These are phyloP conservation scores for Urocolius indicus DNA, from an alignment of 2,113 vertebrate species.

Conservation along the genomic window DNA sequence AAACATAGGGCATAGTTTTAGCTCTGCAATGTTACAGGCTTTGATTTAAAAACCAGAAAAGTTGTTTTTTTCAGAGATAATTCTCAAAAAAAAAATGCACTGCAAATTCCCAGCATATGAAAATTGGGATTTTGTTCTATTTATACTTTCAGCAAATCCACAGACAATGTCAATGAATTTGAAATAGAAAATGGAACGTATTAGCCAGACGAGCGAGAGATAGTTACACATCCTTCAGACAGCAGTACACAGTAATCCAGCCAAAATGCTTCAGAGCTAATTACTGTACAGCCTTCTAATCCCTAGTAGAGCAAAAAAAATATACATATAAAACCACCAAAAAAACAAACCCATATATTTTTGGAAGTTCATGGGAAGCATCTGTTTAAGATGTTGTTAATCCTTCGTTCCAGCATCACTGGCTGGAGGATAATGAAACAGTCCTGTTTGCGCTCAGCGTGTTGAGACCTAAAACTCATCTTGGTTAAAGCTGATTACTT, in stretches of 20 bases:
- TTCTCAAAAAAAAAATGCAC: background rate
- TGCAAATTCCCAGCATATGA: conserved; percentile 1
- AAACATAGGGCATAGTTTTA: background rate
- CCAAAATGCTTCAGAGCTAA: conserved; percentile 69
- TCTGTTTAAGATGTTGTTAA: conserved; percentile 67
- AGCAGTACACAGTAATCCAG: conserved; percentile 41
- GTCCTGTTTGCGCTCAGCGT: background rate
- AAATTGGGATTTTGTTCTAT: conserved; percentile 50
- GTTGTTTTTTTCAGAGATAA: background rate
- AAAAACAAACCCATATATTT: background rate
- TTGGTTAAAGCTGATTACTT: conserved; percentile 53
- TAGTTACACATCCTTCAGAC: conserved; percentile 7
- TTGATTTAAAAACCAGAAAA: rapidly evolving
- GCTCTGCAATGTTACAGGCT: background rate
- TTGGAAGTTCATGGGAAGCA: conserved; percentile 65
- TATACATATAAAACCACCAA: background rate
- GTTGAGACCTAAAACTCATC: conserved; percentile 39
- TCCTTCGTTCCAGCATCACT: conserved; percentile 14
- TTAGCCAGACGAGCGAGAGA: conserved; percentile 15
- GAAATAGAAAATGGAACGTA: conserved; percentile 33
- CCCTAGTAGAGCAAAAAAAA: background rate
- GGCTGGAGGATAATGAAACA: conserved; percentile 55
- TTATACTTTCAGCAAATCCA: conserved; percentile 63
- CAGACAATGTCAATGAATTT: conserved; percentile 49
- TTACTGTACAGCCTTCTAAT: conserved; percentile 56